Base-by-base conservation (phyloP, 2,113 vertebrate species). In the Nematolebias whitei region DNA sequence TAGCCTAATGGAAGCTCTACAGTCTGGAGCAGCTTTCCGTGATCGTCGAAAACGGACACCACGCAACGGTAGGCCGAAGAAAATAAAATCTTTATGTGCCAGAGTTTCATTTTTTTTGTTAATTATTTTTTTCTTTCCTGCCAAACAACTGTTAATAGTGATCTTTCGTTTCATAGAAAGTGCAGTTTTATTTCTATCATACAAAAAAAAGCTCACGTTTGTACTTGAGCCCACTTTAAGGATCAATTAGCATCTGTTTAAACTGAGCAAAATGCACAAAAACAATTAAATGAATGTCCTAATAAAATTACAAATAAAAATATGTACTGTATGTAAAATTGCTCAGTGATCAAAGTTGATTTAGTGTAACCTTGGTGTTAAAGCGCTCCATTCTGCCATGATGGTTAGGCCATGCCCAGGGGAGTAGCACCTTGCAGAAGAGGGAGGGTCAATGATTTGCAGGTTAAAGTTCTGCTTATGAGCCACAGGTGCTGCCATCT, bases 21-120 rank as follows among this genome's bases (percentile, higher is more conserved):
- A 99, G 80, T 98, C 98, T 2, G 98, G 98, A 83, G 98, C 95
- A n/a, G 97, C 97, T 0, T 99, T 99, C 93, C 88, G 98, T 39
- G 96, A 99, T 89, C 94, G 98, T 4, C 90, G 98, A 93, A 99
- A 98, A 94, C 92, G 96, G 59, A 95, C 90, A 56, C 96, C 96
- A 0, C 94, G 96, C 52, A 92, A 87, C 12, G 92, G 93, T 93
- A 88, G 78, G 71, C 40, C 56, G 53, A 29, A 1, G 29, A 59
- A 61, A 50, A 57, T 19, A 50, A 10, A 2, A 1, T 23, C 10
- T 45, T 60, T 14, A 18, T 50, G 23, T 54, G 18, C 16, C 2
- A 29, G 35, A 40, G 52, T 13, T 26, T n/a, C 19, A 20, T 18
- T 20, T 18, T 26, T 2, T 53, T 53, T 45, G 1, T 26, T 58